A percentile compares a stretch with the other conserved stretches of the same genome.
Evolutionary conservation across 2,113 vertebrate genomes (phyloP).

Genomic region (Albula glossodonta): DNA sequence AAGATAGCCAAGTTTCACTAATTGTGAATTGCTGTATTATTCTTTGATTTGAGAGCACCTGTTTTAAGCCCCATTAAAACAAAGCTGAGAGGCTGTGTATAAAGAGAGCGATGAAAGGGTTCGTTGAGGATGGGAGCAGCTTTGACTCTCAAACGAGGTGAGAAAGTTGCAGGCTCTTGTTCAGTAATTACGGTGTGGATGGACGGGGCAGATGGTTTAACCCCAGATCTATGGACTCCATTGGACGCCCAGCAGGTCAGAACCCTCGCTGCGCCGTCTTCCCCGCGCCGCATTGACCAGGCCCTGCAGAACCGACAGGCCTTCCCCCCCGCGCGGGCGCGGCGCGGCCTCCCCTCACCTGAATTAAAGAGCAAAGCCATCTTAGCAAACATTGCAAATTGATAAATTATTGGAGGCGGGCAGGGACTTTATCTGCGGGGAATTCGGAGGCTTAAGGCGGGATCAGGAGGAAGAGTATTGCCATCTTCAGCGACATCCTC

Average conservation of each 20-base stretch:
- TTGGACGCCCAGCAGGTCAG: conserved; percentile 60
- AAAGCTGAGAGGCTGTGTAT: neutral
- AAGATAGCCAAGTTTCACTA: neutral
- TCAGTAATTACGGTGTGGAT: conserved; percentile 67
- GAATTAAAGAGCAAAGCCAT: conserved; percentile 62
- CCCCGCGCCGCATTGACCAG: conserved; percentile 39
- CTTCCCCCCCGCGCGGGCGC: conserved; percentile 32
- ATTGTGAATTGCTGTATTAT: neutral
- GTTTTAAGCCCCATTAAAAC: neutral
- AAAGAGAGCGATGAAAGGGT: neutral
- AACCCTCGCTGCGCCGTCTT: conserved; percentile 49
- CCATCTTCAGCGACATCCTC: conserved; percentile 71
- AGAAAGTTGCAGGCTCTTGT: conserved; percentile 58
- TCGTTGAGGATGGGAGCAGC: neutral
- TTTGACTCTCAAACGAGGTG: conserved; percentile 41
- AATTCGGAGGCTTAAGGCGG: conserved; percentile 71
- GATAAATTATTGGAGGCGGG: conserved; percentile 77
- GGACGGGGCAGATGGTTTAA: conserved; percentile 74
- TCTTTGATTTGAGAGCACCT: no score
- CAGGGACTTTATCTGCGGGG: conserved; percentile 71
- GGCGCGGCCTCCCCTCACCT: conserved; percentile 4
- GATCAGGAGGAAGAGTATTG: conserved; percentile 74
- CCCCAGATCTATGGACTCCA: conserved; percentile 75
- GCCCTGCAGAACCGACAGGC: conserved; percentile 23
- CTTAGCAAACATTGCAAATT: conserved; percentile 80